Conservation (phyloP, 1,140 invertebrate genomes). For the Eumeta japonica region DNA sequence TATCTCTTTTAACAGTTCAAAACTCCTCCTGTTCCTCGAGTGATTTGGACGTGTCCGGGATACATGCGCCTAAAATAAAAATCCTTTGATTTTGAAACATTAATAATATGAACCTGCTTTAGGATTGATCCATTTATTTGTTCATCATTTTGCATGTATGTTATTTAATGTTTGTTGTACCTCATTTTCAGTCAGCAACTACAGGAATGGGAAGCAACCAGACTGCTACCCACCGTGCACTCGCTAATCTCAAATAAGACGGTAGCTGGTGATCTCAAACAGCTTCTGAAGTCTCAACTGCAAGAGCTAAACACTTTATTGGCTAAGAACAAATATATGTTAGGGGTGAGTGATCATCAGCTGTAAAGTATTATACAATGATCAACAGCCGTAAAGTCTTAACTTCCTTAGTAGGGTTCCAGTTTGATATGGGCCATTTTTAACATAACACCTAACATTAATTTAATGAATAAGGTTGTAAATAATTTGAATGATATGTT, state of each 20-base stretch:
- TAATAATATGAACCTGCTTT: too few species aligned
- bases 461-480: neutral
- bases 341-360: constrained; percentile 43
- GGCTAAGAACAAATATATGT: constrained; percentile 28
- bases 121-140: too few species aligned
- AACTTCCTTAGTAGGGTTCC: constrained; percentile 17
- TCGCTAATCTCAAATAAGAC: constrained; percentile 47
- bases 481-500: neutral
- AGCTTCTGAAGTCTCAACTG: constrained; percentile 44
- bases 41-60: too few species aligned
- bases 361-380: too few species aligned
- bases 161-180: too few species aligned
- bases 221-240: constrained; percentile 62
- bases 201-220: constrained; percentile 74
- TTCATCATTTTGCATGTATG: too few species aligned
- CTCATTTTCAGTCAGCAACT: constrained; percentile 60
- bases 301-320: constrained; percentile 44
- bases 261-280: constrained; percentile 49
- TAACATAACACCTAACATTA: neutral
- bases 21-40: too few species aligned
- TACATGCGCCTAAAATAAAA: too few species aligned
- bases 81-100: too few species aligned
- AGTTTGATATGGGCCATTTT: neutral
- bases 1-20: too few species aligned
- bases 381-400: constrained; percentile 22